phyloP scores from a whole-genome alignment of 1,140 invertebrate genomes.

The Piezodorus guildinii region DNA sequence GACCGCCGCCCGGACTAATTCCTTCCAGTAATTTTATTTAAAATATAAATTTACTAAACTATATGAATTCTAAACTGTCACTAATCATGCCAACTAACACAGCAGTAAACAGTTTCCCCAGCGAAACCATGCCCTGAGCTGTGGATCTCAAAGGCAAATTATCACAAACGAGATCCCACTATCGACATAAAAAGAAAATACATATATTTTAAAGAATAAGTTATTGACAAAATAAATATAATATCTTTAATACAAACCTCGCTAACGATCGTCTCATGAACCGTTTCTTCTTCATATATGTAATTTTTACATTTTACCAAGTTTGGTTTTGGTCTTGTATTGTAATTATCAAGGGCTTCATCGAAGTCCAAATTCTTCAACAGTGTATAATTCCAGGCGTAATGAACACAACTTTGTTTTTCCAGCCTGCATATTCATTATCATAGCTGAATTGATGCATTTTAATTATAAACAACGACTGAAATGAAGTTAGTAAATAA shows the following conservation, averaged over 20 bases:
- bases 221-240: constrained; percentile 1
- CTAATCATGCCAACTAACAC: constrained; percentile 40
- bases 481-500: no score
- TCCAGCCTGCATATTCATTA: constrained; percentile 7
- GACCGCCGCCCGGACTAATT: no score
- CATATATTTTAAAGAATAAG: no score
- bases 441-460: no score
- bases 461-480: no score
- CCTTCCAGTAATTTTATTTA: no score
- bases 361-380: constrained; percentile 35
- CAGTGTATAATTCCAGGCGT: constrained; percentile 38
- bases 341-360: constrained; percentile 33
- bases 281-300: constrained; percentile 31
- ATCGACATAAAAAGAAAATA: background rate
- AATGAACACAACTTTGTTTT: constrained; percentile 33
- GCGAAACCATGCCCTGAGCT: constrained; percentile 38
- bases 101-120: constrained; percentile 43
- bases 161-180: constrained; percentile 46
- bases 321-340: constrained; percentile 27
- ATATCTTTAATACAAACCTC: constrained; percentile 31
- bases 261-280: constrained; percentile 35
- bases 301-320: constrained; percentile 32
- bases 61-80: constrained; percentile 36
- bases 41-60: no score
- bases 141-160: constrained; percentile 36